These are phyloP conservation scores for Agapostemon virescens DNA, from an alignment of 2,888 invertebrate species.

Conservation along the genomic window DNA sequence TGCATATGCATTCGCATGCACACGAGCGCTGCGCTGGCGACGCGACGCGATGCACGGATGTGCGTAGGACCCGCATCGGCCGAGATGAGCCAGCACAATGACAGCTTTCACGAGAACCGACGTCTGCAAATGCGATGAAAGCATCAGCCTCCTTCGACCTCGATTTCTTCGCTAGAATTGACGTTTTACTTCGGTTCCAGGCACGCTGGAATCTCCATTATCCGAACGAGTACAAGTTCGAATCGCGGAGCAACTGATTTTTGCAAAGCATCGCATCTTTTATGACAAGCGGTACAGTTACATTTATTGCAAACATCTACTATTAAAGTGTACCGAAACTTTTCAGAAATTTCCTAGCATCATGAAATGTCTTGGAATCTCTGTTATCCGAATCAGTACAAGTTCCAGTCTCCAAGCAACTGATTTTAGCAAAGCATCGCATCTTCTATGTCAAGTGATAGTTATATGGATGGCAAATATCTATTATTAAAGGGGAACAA, in stretches of 20 bases:
- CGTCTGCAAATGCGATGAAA: conserved; percentile 50
- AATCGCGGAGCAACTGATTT: too few relatives aligned
- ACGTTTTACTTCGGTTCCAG: conserved; percentile 33
- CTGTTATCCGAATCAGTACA: background rate
- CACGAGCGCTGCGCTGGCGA: conserved; percentile 36
- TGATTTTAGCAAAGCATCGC: background rate
- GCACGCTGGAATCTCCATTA: background rate
- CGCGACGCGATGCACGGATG: conserved; percentile 20
- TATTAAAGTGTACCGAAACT: too few relatives aligned
- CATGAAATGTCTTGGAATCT: too few relatives aligned
- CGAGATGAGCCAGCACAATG: conserved; percentile 66
- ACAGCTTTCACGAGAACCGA: conserved; percentile 67
- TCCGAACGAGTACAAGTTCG: too few relatives aligned
- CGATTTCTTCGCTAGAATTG: conserved; percentile 28
- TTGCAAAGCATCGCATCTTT: too few relatives aligned
- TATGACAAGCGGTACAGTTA: too few relatives aligned
- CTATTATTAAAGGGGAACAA: too few relatives aligned
- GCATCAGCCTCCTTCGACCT: conserved; percentile 20
- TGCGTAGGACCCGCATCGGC: conserved; percentile 40
- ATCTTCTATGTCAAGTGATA: too few relatives aligned
- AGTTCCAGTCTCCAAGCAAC: background rate
- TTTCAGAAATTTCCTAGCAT: too few relatives aligned
- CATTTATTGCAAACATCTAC: too few relatives aligned
- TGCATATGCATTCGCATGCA: conserved; percentile 49
- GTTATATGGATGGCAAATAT: too few relatives aligned